A percentile compares a stretch with the other conserved stretches of the same genome.
Evolutionary conservation across 1,140 invertebrate species (phyloP).

Genomic region (Mylabris phalerata): DNA sequence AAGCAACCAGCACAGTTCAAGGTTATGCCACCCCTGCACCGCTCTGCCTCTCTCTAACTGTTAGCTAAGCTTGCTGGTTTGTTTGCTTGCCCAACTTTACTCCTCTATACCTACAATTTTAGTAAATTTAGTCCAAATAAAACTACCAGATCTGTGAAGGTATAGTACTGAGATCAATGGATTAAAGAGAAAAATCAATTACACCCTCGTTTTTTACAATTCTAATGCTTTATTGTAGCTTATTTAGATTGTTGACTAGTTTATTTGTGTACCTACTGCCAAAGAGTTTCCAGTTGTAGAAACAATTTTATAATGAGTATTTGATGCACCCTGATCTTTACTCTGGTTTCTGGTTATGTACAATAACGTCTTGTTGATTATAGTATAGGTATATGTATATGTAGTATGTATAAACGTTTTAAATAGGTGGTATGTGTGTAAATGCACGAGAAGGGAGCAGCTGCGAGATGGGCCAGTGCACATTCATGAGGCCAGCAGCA

Average conservation of each 20-base stretch:
- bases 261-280: too few species aligned
- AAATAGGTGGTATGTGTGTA: background rate
- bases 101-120: too few species aligned
- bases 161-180: too few species aligned
- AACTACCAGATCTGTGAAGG: too few species aligned
- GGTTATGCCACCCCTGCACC: constrained; percentile 26
- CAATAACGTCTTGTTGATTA: constrained; percentile 1
- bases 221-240: too few species aligned
- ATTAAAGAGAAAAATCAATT: too few species aligned
- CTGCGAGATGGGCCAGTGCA: constrained; percentile 32
- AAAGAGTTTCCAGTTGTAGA: too few species aligned
- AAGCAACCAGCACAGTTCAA: constrained; percentile 17
- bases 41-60: background rate
- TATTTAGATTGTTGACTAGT: too few species aligned
- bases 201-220: too few species aligned
- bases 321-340: too few species aligned
- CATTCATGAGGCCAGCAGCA: constrained; percentile 30
- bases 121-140: too few species aligned
- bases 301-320: too few species aligned
- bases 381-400: constrained; percentile 2
- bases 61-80: background rate
- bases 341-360: background rate
- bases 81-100: background rate
- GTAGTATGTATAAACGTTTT: constrained; percentile 1
- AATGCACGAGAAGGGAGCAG: constrained; percentile 23